Percentiles rank a stretch among this genome's conserved stretches.
These are phyloP conservation scores for Megaceryle torquata DNA, from an alignment of 2,113 vertebrate genomes.

Conservation along the genomic window DNA sequence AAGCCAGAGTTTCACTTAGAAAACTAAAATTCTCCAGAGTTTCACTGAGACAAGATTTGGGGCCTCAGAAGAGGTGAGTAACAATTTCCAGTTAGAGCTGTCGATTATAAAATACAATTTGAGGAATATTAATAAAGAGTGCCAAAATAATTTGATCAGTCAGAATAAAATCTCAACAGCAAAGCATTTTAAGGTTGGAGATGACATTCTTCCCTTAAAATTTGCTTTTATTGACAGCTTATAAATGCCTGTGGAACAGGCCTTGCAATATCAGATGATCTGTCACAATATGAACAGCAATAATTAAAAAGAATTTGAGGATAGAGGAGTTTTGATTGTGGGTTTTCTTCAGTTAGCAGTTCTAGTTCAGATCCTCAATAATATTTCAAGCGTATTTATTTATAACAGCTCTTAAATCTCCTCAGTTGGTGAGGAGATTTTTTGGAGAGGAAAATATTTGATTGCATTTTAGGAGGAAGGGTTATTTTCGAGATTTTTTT, in stretches of 20 bases:
- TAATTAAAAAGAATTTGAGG: slow-evolving; percentile 48
- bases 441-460: slow-evolving; percentile 2
- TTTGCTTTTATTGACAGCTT: slow-evolving; percentile 19
- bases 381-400: slow-evolving; percentile 20
- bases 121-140: slow-evolving; percentile 17
- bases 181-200: neutral
- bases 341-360: neutral
- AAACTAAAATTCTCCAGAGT: neutral
- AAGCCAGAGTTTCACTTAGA: neutral
- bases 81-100: neutral
- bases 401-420: slow-evolving; percentile 21
- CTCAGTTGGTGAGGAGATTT: neutral
- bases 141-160: slow-evolving; percentile 28
- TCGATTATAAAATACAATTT: neutral
- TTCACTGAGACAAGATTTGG: neutral
- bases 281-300: neutral
- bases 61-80: neutral
- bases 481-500: slow-evolving; percentile 6
- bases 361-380: slow-evolving; percentile 34
- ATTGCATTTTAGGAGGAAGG: slow-evolving; percentile 35
- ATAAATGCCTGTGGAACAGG: slow-evolving; percentile 10
- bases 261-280: neutral
- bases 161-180: slow-evolving; percentile 11
- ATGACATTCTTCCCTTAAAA: slow-evolving; percentile 16
- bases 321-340: neutral